phyloP scores from a whole-genome alignment of 2,797 vertebrate genomes.

The Jordanella pulchra region DNA sequence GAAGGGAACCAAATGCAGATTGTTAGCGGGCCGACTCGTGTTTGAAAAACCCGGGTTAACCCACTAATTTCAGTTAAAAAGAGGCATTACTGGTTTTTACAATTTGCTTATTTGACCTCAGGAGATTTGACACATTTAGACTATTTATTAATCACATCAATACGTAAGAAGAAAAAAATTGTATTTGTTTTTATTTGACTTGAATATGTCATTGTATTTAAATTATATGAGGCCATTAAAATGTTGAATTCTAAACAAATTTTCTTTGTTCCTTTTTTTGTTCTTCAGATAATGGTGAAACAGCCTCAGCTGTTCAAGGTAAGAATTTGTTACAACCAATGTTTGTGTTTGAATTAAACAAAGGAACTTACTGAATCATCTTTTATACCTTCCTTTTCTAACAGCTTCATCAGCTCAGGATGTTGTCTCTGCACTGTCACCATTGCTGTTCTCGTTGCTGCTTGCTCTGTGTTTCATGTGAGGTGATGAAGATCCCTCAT shows the following conservation, averaged over 20 bases:
- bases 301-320: slow-evolving; percentile 15
- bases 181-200: background rate
- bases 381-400: slow-evolving; percentile 7
- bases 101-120: background rate
- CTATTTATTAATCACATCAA: too few relatives aligned
- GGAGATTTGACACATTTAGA: too few relatives aligned
- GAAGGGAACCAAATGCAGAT: too few relatives aligned
- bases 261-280: slow-evolving; percentile 5
- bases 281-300: slow-evolving; percentile 28
- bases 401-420: slow-evolving; percentile 15
- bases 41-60: too few relatives aligned
- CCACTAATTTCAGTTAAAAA: too few relatives aligned
- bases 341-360: background rate
- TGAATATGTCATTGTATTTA: background rate
- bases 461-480: slow-evolving; percentile 35
- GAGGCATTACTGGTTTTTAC: background rate
- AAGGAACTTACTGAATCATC: background rate
- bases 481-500: slow-evolving; percentile 23
- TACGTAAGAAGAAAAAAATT: background rate
- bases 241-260: slow-evolving; percentile 9
- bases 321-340: slow-evolving; percentile 17
- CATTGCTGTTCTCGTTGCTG: slow-evolving; percentile 46
- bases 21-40: too few relatives aligned
- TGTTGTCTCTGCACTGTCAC: slow-evolving; percentile 38
- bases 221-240: background rate